Percentiles rank a stretch among this genome's conserved stretches.
These are phyloP conservation scores for Ariopsis seemanni DNA, from an alignment of 2,113 vertebrate genomes.

Conservation along the genomic window DNA sequence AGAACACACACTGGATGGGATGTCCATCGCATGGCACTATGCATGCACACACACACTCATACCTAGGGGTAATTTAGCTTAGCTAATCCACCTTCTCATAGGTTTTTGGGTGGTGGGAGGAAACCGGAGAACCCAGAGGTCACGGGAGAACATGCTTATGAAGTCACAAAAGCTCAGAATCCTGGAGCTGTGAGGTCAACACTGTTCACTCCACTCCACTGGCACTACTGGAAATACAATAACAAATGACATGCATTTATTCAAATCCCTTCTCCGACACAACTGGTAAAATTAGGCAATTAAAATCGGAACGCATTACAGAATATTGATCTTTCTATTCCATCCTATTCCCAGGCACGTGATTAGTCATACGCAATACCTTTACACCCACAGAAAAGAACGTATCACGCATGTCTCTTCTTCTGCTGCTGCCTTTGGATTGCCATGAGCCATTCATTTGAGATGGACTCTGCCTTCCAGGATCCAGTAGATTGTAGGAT, in stretches of 20 bases:
- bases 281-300: background rate
- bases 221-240: too few species aligned
- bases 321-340: background rate
- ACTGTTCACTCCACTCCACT: background rate
- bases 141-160: background rate
- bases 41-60: background rate
- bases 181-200: background rate
- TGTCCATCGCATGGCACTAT: background rate
- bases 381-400: background rate
- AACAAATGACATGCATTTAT: background rate
- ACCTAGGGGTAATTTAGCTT: background rate
- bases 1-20: background rate
- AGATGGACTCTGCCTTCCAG: conserved; percentile 41
- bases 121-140: background rate
- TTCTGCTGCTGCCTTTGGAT: conserved; percentile 15
- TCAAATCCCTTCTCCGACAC: background rate
- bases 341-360: background rate
- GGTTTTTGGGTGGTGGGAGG: background rate
- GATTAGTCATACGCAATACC: conserved; percentile 13
- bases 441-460: conserved; percentile 17
- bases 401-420: background rate
- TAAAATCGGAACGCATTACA: background rate
- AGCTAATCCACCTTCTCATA: background rate
- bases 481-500: conserved; percentile 43
- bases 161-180: background rate